phyloP scores from a whole-genome alignment of 2,888 invertebrate species.

The Eristalinus sepulchralis region DNA sequence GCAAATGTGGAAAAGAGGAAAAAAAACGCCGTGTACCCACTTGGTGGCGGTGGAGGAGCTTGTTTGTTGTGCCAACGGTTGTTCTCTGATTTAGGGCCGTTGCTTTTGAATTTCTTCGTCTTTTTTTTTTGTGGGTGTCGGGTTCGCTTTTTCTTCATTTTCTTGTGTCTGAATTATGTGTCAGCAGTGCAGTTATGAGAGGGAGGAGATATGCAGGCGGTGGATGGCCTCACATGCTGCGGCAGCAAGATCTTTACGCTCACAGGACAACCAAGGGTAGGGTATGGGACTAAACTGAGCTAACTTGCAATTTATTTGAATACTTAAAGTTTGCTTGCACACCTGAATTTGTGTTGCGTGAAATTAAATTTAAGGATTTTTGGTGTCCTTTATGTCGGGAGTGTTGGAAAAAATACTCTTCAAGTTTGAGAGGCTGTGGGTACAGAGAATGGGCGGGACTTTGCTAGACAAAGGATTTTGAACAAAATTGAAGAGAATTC shows the following conservation, averaged over 20 bases:
- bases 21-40: not conserved
- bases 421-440: too few relatives aligned
- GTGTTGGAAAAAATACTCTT: too few relatives aligned
- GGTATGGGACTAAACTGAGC: not conserved
- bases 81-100: not conserved
- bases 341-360: not conserved
- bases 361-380: not conserved
- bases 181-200: not conserved
- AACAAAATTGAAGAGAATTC: too few relatives aligned
- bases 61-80: not conserved
- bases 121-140: not conserved
- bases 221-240: not conserved
- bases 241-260: not conserved
- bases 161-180: not conserved
- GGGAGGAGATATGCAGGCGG: not conserved
- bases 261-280: not conserved
- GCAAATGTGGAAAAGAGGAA: not conserved
- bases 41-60: not conserved
- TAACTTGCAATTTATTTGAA: not conserved
- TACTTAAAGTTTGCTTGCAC: not conserved
- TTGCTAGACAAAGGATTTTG: too few relatives aligned
- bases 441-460: too few relatives aligned
- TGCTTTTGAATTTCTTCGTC: too few relatives aligned
- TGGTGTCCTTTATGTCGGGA: not conserved
- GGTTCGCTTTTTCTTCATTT: not conserved